phyloP scores from a whole-genome alignment of 2,797 vertebrate genomes.

The Menidia menidia region DNA sequence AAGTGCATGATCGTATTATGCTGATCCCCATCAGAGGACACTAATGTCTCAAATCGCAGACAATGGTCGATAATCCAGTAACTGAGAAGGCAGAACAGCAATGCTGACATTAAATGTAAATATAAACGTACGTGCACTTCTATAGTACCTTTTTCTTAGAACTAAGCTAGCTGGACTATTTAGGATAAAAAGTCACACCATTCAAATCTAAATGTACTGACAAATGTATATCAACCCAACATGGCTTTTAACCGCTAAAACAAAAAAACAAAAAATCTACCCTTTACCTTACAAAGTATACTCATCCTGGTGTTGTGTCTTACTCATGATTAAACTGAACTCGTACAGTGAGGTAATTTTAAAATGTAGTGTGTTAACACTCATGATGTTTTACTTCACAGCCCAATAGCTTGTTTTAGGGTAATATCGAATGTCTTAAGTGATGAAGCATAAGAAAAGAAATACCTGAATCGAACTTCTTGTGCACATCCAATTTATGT shows the following conservation, averaged over 20 bases:
- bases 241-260: too few species aligned
- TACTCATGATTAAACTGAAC: too few species aligned
- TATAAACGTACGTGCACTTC: neutral
- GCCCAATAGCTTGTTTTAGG: too few species aligned
- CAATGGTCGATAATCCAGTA: slow-evolving; percentile 65
- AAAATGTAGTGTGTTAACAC: neutral
- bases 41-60: slow-evolving; percentile 63
- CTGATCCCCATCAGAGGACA: slow-evolving; percentile 63
- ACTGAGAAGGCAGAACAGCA: slow-evolving; percentile 50
- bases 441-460: too few species aligned
- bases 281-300: too few species aligned
- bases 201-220: neutral
- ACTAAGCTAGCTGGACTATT: too few species aligned
- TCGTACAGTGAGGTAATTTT: too few species aligned
- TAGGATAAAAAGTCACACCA: neutral
- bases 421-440: too few species aligned
- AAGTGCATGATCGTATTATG: slow-evolving; percentile 71
- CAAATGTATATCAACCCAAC: too few species aligned
- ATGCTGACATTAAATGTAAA: slow-evolving; percentile 23
- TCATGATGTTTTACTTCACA: neutral
- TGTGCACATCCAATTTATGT: neutral
- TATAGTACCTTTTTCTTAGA: too few species aligned
- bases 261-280: too few species aligned
- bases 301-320: neutral
- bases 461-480: neutral